A percentile compares a stretch with the other conserved stretches of the same genome.
These are phyloP conservation scores for Cydia pomonella DNA, from an alignment of 1,140 invertebrate genomes.

Conservation along the genomic window DNA sequence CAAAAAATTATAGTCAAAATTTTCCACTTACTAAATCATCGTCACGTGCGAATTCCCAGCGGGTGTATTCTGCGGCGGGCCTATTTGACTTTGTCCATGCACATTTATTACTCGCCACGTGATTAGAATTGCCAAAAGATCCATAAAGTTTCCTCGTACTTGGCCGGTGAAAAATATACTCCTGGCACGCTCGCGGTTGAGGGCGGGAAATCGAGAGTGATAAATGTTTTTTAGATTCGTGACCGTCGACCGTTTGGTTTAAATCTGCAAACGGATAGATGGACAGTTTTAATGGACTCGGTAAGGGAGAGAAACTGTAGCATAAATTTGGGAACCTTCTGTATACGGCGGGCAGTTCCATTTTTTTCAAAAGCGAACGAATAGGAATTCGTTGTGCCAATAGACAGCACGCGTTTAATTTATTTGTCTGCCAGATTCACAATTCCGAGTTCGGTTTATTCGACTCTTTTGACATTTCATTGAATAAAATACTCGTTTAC, in stretches of 20 bases:
- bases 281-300: conserved; percentile 69
- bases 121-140: conserved; percentile 32
- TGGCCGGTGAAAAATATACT: conserved; percentile 48
- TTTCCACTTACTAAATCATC: conserved; percentile 4
- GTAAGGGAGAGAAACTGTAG: conserved; percentile 61
- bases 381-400: conserved; percentile 48
- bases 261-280: conserved; percentile 68
- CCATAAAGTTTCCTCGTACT: conserved; percentile 41
- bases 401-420: conserved; percentile 60
- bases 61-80: conserved; percentile 16
- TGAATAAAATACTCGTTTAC: conserved; percentile 15
- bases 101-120: conserved; percentile 30
- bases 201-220: conserved; percentile 68
- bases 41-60: conserved; percentile 23
- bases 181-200: conserved; percentile 45
- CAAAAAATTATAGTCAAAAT: background rate
- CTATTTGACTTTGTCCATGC: conserved; percentile 32
- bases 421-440: conserved; percentile 55
- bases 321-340: conserved; percentile 59
- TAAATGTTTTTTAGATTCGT: conserved; percentile 72
- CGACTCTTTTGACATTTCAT: conserved; percentile 17
- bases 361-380: conserved; percentile 62
- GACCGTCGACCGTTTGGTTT: conserved; percentile 64
- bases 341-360: conserved; percentile 44
- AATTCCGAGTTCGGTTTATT: conserved; percentile 15